Evolutionary conservation across 2,888 invertebrate genomes (phyloP).

Genomic region (Phymatocera aterrima): DNA sequence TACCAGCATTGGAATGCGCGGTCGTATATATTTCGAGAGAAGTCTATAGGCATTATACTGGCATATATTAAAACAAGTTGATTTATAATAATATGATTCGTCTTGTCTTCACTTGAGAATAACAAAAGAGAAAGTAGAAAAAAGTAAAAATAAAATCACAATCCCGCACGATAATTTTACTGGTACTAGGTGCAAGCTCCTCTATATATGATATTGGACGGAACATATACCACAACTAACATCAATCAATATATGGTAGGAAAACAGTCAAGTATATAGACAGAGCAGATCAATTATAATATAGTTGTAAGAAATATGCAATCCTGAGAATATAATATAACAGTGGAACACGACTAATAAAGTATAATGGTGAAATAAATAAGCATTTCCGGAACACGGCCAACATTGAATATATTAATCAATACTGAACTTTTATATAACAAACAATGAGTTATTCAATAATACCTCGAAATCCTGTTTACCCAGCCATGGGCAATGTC

Average conservation of each 20-base stretch:
- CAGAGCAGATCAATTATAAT: constrained; percentile 70
- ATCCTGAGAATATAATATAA: constrained; percentile 59
- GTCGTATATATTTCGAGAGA: background rate
- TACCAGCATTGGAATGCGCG: constrained; percentile 54
- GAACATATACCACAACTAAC: constrained; percentile 67
- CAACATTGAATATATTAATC: constrained; percentile 68
- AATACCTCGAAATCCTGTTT: constrained; percentile 92
- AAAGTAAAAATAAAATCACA: background rate
- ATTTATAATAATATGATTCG: no score
- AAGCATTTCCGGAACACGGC: constrained; percentile 73
- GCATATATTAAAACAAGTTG: no score
- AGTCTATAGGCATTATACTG: no score
- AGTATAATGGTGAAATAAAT: constrained; percentile 59
- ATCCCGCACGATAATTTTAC: constrained; percentile 24
- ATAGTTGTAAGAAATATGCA: constrained; percentile 65
- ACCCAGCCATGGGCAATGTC: constrained; percentile 80
- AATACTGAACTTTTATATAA: constrained; percentile 65
- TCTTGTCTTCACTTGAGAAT: no score
- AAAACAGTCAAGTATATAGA: constrained; percentile 68
- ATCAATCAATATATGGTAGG: constrained; percentile 67
- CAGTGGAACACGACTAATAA: constrained; percentile 49
- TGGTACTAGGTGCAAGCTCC: constrained; percentile 45
- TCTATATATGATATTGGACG: constrained; percentile 40
- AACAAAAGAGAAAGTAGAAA: no score
- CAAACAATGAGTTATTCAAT: constrained; percentile 71